A percentile compares a stretch with the other conserved stretches of the same genome.
These are phyloP conservation scores for Tribolium castaneum DNA, from an alignment of 1,140 invertebrate species.

Conservation along the genomic window DNA sequence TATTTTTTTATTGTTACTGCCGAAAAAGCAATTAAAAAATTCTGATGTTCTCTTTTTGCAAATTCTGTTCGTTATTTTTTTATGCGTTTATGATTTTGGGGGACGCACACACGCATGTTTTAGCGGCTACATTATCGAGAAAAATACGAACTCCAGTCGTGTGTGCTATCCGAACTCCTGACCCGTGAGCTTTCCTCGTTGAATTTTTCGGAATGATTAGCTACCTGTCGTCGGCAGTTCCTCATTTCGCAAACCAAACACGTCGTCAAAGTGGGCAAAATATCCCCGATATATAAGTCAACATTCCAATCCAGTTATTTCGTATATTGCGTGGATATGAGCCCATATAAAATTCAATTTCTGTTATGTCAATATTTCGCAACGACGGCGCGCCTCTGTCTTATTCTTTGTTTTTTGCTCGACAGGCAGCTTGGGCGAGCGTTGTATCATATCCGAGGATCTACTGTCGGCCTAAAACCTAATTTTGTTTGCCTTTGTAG, in stretches of 20 bases:
- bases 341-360: constrained; percentile 50
- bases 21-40: no score
- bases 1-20: no score
- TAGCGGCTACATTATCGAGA: no score
- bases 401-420: constrained; percentile 46
- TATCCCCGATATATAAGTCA: constrained; percentile 43
- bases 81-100: no score
- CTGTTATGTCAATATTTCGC: constrained; percentile 49
- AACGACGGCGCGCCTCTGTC: constrained; percentile 35
- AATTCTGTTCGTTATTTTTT: no score
- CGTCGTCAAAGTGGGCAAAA: constrained; percentile 27
- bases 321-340: constrained; percentile 48
- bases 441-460: constrained; percentile 29
- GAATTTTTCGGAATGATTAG: neutral
- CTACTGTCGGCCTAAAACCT: constrained; percentile 18
- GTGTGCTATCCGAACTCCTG: no score
- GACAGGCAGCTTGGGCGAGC: constrained; percentile 13
- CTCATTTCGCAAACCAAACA: constrained; percentile 15
- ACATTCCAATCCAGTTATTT: constrained; percentile 49
- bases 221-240: constrained; percentile 1
- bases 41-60: no score
- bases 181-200: no score
- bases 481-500: constrained; percentile 32
- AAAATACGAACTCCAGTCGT: no score
- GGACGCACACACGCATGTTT: no score